A percentile compares a stretch with the other conserved stretches of the same genome.
Conservation (phyloP, 2,888 invertebrate species). For the Tortrix viridana region DNA sequence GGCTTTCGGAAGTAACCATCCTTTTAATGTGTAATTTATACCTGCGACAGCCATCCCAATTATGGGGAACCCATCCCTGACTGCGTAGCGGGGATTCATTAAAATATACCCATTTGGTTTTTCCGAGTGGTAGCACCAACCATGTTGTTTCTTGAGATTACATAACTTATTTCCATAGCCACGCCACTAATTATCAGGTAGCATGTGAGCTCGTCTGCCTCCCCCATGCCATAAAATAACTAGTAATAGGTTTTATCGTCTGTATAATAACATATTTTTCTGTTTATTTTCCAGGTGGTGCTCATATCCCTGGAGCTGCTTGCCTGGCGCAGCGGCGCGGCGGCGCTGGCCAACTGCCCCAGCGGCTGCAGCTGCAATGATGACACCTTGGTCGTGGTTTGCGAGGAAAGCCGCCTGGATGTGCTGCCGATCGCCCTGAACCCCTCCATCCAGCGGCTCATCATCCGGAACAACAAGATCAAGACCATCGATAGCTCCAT, state of each 20-base stretch:
- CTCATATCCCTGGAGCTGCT: constrained; percentile 68
- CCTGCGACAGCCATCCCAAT: too few species aligned
- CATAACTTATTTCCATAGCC: too few species aligned
- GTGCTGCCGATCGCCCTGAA: constrained; percentile 96
- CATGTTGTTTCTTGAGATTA: too few species aligned
- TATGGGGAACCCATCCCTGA: too few species aligned
- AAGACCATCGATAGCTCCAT: constrained; percentile 95
- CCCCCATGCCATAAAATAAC: not conserved
- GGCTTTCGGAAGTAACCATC: not conserved
- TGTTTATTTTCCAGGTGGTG: constrained; percentile 69
- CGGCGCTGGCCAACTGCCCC: constrained; percentile 92
- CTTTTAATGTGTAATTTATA: not conserved
- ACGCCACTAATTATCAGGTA: too few species aligned
- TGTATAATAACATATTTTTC: not conserved
- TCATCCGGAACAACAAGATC: constrained; percentile 93
- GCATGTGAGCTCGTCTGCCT: not conserved
- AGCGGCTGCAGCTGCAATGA: constrained; percentile 95
- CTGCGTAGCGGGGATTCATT: too few species aligned
- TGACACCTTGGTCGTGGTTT: constrained; percentile 93
- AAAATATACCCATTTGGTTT: too few species aligned
- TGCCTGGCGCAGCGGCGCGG: constrained; percentile 73
- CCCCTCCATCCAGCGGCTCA: constrained; percentile 93
- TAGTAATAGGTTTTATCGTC: too few species aligned
- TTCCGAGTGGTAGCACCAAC: too few species aligned
- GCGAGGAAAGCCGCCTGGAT: constrained; percentile 93